A percentile compares a stretch with the other conserved stretches of the same genome.
Evolutionary conservation across 2,113 vertebrate species (phyloP).

Genomic region (Dicrurus megarhynchus): DNA sequence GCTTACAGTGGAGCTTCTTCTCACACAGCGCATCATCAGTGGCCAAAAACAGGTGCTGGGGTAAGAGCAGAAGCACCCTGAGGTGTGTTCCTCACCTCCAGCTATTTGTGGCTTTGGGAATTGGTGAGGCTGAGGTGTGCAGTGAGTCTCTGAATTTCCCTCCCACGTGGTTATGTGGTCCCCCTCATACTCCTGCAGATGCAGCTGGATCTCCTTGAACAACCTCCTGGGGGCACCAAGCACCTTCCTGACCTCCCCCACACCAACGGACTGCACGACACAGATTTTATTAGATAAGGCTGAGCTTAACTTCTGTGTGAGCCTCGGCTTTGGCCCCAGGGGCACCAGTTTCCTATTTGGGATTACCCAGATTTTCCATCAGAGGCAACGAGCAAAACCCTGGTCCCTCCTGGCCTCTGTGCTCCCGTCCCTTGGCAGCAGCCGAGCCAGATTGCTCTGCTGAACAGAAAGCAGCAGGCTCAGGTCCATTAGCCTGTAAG

Average conservation of each 20-base stretch:
- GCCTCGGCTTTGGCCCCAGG: neutral
- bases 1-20: neutral
- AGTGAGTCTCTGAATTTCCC: neutral
- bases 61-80: neutral
- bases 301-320: neutral
- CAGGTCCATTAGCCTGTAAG: neutral
- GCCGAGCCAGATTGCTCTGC: neutral
- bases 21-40: fast-evolving
- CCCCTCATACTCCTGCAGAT: neutral
- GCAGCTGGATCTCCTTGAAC: neutral
- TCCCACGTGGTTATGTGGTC: fast-evolving
- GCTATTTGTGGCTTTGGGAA: neutral
- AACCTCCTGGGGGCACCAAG: neutral
- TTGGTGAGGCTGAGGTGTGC: neutral
- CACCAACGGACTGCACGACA: neutral
- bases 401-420: neutral
- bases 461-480: neutral
- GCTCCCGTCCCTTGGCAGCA: neutral
- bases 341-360: neutral
- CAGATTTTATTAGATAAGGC: neutral
- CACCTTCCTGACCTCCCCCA: neutral
- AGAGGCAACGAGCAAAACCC: neutral
- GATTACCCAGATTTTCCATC: neutral
- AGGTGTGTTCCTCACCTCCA: neutral
- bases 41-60: neutral